Evolutionary conservation across 2,797 vertebrate species (phyloP).

Genomic region (Microctenopoma lineatum): DNA sequence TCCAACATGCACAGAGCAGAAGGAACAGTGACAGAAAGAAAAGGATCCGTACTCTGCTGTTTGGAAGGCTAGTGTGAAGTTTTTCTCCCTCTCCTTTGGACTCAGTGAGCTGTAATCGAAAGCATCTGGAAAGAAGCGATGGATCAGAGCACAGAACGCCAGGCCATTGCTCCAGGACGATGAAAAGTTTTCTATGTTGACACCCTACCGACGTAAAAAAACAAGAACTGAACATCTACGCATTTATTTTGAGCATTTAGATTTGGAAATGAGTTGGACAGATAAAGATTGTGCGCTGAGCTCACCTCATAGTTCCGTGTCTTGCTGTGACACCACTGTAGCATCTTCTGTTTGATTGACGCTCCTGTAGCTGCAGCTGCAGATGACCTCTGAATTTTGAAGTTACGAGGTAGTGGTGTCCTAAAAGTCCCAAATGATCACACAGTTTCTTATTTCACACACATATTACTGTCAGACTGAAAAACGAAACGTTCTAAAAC

Average conservation of each 20-base stretch:
- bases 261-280: neutral
- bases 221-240: neutral
- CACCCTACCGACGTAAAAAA: constrained; percentile 78
- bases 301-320: constrained; percentile 93
- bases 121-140: constrained; percentile 95
- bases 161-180: constrained; percentile 96
- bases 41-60: constrained; percentile 89
- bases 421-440: constrained; percentile 57
- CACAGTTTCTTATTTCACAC: constrained; percentile 1
- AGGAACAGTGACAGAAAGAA: neutral
- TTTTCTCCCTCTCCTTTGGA: constrained; percentile 90
- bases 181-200: constrained; percentile 97
- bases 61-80: constrained; percentile 94
- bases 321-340: constrained; percentile 96
- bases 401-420: constrained; percentile 76
- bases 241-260: rapidly evolving
- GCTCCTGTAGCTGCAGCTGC: constrained; percentile 85
- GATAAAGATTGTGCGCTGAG: neutral
- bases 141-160: constrained; percentile 97
- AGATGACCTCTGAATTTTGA: constrained; percentile 88
- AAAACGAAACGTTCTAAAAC: neutral
- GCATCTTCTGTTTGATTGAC: constrained; percentile 96
- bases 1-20: too few species aligned
- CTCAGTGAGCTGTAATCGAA: constrained; percentile 92
- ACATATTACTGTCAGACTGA: neutral